Evolutionary conservation across 37 sponge, comb jelly and placozoan genomes (phyloP).

Genomic region (Sycon ciliatum): DNA sequence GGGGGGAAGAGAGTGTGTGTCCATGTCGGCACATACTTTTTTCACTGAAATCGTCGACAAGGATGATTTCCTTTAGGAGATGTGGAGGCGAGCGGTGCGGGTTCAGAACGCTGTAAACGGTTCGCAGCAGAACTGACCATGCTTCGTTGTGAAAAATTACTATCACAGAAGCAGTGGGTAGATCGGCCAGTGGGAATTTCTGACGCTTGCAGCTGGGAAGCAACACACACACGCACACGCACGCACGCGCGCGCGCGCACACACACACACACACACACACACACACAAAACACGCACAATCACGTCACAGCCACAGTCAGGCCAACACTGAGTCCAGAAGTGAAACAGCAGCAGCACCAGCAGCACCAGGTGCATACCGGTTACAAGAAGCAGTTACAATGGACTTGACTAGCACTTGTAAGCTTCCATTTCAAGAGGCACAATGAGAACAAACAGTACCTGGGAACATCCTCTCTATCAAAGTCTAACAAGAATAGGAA

Average conservation of each 20-base stretch:
- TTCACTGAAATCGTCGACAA: conserved; percentile 91
- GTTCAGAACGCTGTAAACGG: conserved; percentile 76
- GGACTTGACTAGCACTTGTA: no score
- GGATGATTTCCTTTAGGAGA: conserved; percentile 78
- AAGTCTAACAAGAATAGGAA: no score
- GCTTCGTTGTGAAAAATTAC: conserved; percentile 92
- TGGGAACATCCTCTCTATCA: no score
- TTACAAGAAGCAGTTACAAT: no score
- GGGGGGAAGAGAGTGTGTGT: no score
- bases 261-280: conserved; percentile 25
- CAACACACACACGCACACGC: no score
- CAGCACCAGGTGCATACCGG: no score
- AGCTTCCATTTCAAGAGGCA: no score
- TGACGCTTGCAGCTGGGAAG: conserved; percentile 11
- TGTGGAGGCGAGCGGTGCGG: conserved; percentile 65
- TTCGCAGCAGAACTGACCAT: conserved; percentile 70
- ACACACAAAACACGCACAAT: background rate
- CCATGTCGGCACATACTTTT: conserved; percentile 53
- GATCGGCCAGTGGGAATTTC: conserved; percentile 12
- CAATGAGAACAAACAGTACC: no score
- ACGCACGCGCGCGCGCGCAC: conserved; percentile 10
- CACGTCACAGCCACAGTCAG: background rate
- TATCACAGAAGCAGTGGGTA: conserved; percentile 73
- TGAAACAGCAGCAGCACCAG: no score
- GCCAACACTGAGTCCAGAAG: background rate